Conservation (phyloP, 2,113 vertebrate genomes). For the Engystomops pustulosus region DNA sequence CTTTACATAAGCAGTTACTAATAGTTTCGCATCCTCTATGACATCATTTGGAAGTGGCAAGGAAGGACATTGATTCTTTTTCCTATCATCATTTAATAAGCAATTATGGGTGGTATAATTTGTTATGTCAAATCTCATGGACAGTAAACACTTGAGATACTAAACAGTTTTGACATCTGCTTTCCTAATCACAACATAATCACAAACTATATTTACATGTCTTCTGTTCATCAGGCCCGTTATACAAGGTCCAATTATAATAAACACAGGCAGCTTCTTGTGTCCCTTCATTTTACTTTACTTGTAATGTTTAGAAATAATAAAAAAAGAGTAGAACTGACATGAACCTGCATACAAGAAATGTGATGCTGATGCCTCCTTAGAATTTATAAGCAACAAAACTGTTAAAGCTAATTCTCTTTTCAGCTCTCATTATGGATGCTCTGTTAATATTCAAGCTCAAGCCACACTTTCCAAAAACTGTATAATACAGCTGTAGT, state of each 20-base stretch:
- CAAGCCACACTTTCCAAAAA: too few species aligned
- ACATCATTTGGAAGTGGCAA: neutral
- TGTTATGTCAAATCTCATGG: conserved; percentile 13
- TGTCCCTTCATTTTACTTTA: conserved; percentile 14
- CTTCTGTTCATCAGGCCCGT: neutral
- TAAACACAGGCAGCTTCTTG: neutral
- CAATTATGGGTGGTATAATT: conserved; percentile 27
- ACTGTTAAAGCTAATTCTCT: neutral
- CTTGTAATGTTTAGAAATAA: neutral
- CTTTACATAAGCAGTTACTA: neutral
- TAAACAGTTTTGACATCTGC: conserved; percentile 23
- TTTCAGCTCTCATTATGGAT: neutral
- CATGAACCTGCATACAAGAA: neutral
- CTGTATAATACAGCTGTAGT: too few species aligned
- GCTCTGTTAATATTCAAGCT: neutral
- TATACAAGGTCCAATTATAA: conserved; percentile 22
- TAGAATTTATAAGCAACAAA: neutral
- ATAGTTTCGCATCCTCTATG: neutral
- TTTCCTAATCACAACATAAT: conserved; percentile 11
- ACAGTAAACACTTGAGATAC: conserved; percentile 28
- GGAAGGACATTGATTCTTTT: neutral
- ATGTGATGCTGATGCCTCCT: neutral
- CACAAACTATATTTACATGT: conserved; percentile 16
- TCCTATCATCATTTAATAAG: neutral
- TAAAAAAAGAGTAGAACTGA: neutral